These are phyloP conservation scores for Ptycholaimellus sp. DNA, from an alignment of 2,888 invertebrate species.

Conservation along the genomic window DNA sequence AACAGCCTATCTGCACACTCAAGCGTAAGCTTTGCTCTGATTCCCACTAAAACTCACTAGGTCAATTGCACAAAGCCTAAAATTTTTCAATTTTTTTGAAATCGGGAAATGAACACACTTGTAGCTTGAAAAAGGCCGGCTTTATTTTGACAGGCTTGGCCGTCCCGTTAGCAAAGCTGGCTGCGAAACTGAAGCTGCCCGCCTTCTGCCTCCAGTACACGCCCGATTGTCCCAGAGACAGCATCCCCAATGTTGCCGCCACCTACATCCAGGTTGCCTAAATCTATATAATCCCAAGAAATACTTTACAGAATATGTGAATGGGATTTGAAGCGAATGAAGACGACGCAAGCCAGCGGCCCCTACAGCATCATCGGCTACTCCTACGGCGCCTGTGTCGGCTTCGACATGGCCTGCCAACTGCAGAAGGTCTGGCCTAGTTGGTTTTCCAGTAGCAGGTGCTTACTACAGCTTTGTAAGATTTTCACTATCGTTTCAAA, in stretches of 20 bases:
- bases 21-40: too few relatives aligned
- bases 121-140: too few relatives aligned
- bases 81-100: too few relatives aligned
- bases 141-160: too few relatives aligned
- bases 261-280: conserved; percentile 19
- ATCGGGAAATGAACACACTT: too few relatives aligned
- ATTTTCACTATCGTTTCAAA: neutral
- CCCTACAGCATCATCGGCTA: conserved; percentile 76
- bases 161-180: too few relatives aligned
- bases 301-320: neutral
- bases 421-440: too few relatives aligned
- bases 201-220: conserved; percentile 25
- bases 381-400: conserved; percentile 78
- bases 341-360: conserved; percentile 47
- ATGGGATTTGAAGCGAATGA: conserved; percentile 37
- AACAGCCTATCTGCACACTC: too few relatives aligned
- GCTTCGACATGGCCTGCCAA: conserved; percentile 73
- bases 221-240: conserved; percentile 19
- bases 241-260: conserved; percentile 20
- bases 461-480: too few relatives aligned
- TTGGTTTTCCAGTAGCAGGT: too few relatives aligned
- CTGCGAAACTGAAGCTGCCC: conserved; percentile 38
- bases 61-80: too few relatives aligned
- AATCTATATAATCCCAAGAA: neutral
- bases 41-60: too few relatives aligned